These are phyloP conservation scores for Tinea pellionella DNA, from an alignment of 2,888 invertebrate genomes.

Conservation along the genomic window DNA sequence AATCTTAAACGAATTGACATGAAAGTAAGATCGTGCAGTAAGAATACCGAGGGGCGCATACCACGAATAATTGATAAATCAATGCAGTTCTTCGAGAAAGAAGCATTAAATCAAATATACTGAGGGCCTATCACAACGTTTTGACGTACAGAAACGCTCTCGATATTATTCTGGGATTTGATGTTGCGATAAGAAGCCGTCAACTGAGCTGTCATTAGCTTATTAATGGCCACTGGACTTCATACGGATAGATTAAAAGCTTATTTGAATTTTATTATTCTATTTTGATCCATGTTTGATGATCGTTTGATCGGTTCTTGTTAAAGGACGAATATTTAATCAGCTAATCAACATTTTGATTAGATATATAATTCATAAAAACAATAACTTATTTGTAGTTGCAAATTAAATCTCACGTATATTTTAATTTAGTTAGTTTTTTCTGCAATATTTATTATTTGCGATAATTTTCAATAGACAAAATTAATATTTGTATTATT, in stretches of 20 bases:
- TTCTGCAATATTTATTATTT: no score
- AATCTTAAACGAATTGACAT: slow-evolving; percentile 57
- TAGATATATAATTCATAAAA: no score
- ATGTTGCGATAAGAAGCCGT: slow-evolving; percentile 64
- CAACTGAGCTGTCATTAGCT: slow-evolving; percentile 62
- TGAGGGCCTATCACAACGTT: slow-evolving; percentile 57
- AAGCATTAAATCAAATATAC: slow-evolving; percentile 61
- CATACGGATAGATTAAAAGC: slow-evolving; percentile 48
- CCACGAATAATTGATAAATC: slow-evolving; percentile 66
- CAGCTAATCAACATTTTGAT: no score
- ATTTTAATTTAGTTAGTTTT: no score
- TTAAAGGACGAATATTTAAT: background rate
- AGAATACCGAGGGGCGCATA: slow-evolving; percentile 58
- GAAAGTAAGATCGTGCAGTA: slow-evolving; percentile 61
- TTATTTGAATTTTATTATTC: slow-evolving; percentile 42
- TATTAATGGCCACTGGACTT: slow-evolving; percentile 49
- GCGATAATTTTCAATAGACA: no score
- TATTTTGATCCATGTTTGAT: background rate
- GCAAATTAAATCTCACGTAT: no score
- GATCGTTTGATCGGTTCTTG: background rate
- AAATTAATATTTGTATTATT: no score
- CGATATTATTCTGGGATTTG: slow-evolving; percentile 57
- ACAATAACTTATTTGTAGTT: no score
- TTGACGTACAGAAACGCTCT: slow-evolving; percentile 58
- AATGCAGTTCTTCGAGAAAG: slow-evolving; percentile 56